phyloP scores from a whole-genome alignment of 2,797 vertebrate species.

The Synaphobranchus kaupii region DNA sequence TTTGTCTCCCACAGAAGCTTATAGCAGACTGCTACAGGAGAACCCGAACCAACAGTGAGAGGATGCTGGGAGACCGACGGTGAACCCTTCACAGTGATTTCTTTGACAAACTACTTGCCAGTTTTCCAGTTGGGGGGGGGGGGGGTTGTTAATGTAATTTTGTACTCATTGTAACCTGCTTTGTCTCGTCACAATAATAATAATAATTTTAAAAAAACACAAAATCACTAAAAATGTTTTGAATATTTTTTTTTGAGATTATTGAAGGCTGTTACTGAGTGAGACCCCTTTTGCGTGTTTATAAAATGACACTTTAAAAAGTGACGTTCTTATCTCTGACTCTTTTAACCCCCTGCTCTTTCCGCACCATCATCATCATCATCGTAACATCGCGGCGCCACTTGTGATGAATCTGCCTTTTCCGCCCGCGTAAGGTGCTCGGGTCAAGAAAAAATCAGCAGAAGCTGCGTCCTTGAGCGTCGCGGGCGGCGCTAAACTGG shows the following conservation, averaged over 20 bases:
- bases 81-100: neutral
- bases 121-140: neutral
- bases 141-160: neutral
- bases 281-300: neutral
- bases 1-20: neutral
- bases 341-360: neutral
- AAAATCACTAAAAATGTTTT: too few species aligned
- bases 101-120: neutral
- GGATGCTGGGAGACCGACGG: neutral
- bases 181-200: neutral
- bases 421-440: neutral
- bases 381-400: neutral
- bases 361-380: neutral
- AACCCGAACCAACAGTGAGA: neutral
- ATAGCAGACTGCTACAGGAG: neutral
- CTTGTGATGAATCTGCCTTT: slow-evolving; percentile 3
- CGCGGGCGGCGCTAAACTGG: slow-evolving; percentile 1
- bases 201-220: too few species aligned
- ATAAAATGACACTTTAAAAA: too few species aligned
- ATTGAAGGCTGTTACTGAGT: neutral
- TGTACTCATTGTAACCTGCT: neutral
- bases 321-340: neutral
- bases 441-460: neutral
- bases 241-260: neutral
- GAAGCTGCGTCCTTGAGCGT: neutral